Evolutionary conservation across 2,113 vertebrate genomes (phyloP).

Genomic region (Malurus elegans): DNA sequence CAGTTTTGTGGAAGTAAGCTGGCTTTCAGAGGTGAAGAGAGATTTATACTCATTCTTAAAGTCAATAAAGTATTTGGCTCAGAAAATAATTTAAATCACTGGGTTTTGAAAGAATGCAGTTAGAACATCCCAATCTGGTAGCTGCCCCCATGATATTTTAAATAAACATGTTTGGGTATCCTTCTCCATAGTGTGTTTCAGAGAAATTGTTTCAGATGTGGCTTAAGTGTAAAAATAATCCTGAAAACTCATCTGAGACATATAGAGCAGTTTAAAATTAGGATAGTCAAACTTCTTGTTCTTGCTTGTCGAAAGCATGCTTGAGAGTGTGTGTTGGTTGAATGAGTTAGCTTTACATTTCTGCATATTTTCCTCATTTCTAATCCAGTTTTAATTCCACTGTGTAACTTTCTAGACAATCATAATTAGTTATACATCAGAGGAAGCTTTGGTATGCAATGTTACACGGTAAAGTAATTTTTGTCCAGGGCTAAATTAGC

Average conservation of each 20-base stretch:
- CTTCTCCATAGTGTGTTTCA: neutral
- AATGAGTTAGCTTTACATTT: slow-evolving; percentile 11
- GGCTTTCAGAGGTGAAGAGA: neutral
- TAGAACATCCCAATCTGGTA: neutral
- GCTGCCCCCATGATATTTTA: neutral
- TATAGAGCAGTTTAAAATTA: neutral
- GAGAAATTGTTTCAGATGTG: neutral
- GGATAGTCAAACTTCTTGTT: neutral
- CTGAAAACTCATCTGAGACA: neutral
- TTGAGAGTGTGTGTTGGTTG: neutral
- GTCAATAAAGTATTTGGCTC: neutral
- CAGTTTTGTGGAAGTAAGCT: neutral
- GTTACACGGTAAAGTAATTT: slow-evolving; percentile 1
- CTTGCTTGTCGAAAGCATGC: neutral
- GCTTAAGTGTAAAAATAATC: neutral
- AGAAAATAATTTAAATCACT: neutral
- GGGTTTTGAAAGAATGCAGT: neutral
- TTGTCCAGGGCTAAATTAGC: slow-evolving; percentile 37
- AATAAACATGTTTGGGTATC: accelerated
- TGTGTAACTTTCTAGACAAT: neutral
- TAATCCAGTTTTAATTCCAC: slow-evolving; percentile 10
- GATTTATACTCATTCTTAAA: neutral
- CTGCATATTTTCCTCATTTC: slow-evolving; percentile 5
- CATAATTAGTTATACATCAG: neutral
- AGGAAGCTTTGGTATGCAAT: slow-evolving; percentile 20